These are phyloP conservation scores for Mustela nigripes DNA, from an alignment of 2,113 vertebrate species.

Conservation along the genomic window DNA sequence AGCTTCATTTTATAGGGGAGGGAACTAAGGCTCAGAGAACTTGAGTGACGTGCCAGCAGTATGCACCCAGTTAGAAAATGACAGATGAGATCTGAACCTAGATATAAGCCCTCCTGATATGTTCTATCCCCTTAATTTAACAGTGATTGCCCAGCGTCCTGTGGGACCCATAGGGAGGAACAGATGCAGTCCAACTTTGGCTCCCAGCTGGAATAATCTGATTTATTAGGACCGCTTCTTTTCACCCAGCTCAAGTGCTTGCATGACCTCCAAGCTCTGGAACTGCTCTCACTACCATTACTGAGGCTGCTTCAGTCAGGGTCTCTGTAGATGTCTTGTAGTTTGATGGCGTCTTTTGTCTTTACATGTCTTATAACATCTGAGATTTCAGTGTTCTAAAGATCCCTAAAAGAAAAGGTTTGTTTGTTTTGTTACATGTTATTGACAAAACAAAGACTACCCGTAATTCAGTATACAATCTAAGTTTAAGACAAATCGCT, in stretches of 20 bases:
- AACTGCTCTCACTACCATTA: constrained; percentile 72
- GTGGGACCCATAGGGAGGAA: neutral
- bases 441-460: neutral
- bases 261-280: neutral
- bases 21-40: neutral
- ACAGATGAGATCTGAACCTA: constrained; percentile 17
- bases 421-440: neutral
- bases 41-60: neutral
- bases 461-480: neutral
- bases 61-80: neutral
- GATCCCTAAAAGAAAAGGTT: constrained; percentile 65
- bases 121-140: neutral
- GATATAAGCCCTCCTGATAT: neutral
- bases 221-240: neutral
- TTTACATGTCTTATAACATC: constrained; percentile 74
- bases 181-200: neutral
- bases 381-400: constrained; percentile 66
- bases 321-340: constrained; percentile 80
- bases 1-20: neutral
- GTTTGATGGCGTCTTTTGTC: constrained; percentile 81
- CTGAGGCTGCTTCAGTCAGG: constrained; percentile 63
- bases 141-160: neutral
- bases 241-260: constrained; percentile 38
- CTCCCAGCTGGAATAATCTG: neutral
- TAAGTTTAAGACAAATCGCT: neutral